These are phyloP conservation scores for Delichon dasypus DNA, from an alignment of 2,797 vertebrate genomes.

Conservation along the genomic window DNA sequence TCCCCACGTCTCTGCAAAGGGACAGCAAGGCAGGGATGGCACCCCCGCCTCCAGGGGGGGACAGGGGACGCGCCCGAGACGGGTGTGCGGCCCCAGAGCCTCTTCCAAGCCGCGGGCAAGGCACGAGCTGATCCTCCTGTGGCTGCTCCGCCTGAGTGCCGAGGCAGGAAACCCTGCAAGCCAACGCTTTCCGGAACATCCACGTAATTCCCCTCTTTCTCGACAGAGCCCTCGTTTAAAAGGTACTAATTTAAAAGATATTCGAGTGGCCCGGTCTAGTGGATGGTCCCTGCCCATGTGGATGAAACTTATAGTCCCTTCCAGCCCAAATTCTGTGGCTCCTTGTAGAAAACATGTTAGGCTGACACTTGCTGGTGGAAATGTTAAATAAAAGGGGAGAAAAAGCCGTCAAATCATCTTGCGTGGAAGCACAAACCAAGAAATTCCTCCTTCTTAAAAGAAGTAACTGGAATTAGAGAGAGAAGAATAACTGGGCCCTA, in stretches of 20 bases:
- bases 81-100: rapidly evolving
- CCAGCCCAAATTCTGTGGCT: background rate
- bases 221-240: background rate
- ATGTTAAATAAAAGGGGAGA: background rate
- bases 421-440: background rate
- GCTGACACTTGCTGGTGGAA: background rate
- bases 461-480: background rate
- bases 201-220: rapidly evolving
- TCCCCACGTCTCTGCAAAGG: constrained; percentile 87
- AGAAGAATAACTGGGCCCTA: background rate
- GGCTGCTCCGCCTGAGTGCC: background rate
- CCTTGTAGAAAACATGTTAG: background rate
- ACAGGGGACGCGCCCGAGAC: background rate
- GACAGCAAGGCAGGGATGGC: background rate
- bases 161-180: background rate
- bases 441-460: background rate
- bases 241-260: background rate
- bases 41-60: background rate
- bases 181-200: background rate
- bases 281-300: background rate
- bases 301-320: background rate
- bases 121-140: background rate
- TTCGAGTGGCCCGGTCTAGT: background rate
- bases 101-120: background rate
- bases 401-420: background rate